Conservation (phyloP, 1,140 invertebrate species). For the Trichomalopsis sarcophagae region DNA sequence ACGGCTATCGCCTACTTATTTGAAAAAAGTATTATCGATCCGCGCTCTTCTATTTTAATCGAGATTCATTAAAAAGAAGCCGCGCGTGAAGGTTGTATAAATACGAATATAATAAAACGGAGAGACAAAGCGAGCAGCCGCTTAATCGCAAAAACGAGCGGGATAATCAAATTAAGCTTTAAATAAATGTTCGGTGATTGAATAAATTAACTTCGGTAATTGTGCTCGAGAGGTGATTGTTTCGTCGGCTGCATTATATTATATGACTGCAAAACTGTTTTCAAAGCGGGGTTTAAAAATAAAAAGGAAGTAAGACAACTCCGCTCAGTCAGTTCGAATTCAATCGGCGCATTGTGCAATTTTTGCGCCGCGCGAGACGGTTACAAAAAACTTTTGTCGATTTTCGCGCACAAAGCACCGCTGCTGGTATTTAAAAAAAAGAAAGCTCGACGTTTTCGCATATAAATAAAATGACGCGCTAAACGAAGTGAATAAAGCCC, state of each 20-base stretch:
- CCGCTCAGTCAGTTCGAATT: neutral
- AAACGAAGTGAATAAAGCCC: constrained; percentile 35
- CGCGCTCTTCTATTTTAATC: no score
- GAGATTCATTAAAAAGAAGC: no score
- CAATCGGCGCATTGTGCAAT: neutral
- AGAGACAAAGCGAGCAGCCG: neutral
- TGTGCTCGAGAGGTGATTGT: neutral
- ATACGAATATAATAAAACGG: neutral
- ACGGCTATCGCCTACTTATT: no score
- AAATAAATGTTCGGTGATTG: neutral
- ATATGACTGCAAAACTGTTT: neutral
- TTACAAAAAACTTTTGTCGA: neutral
- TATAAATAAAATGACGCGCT: constrained; percentile 22
- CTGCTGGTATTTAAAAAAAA: neutral
- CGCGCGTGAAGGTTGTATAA: no score
- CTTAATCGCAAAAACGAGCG: neutral
- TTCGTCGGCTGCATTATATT: neutral
- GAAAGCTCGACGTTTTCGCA: neutral
- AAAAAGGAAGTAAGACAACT: neutral
- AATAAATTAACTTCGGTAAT: neutral
- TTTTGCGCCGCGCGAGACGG: neutral
- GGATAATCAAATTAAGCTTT: neutral
- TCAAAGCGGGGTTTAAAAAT: neutral
- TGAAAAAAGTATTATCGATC: neutral
- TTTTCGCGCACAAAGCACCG: neutral